These are phyloP conservation scores for Erythrolamprus reginae DNA, from an alignment of 2,113 vertebrate genomes.

Conservation along the genomic window DNA sequence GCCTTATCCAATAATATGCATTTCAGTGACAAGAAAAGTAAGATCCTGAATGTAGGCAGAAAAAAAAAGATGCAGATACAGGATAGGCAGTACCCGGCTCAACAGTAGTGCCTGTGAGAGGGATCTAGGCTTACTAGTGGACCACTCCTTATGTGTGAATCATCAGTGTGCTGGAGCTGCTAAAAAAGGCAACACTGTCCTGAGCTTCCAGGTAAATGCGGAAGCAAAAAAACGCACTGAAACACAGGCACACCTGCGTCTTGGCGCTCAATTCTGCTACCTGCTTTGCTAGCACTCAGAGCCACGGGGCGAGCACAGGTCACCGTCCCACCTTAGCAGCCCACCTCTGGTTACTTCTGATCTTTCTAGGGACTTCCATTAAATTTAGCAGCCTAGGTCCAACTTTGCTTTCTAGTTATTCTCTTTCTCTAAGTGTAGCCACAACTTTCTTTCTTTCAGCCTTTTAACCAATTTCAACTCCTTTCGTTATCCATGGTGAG, in stretches of 20 bases:
- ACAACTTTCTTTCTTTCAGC: neutral
- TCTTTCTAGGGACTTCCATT: neutral
- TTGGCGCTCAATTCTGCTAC: no score
- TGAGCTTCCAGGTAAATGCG: no score
- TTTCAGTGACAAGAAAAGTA: neutral
- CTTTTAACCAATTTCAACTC: neutral
- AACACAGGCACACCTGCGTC: no score
- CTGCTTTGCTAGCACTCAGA: no score
- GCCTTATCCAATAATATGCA: neutral
- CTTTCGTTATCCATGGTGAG: neutral
- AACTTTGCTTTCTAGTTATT: neutral
- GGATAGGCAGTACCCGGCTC: no score
- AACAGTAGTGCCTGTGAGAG: neutral
- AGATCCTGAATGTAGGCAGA: neutral
- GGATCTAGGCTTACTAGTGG: neutral
- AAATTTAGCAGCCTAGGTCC: neutral
- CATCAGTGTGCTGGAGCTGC: neutral
- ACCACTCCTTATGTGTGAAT: neutral
- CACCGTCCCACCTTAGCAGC: no score
- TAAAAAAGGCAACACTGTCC: neutral
- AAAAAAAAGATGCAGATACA: neutral
- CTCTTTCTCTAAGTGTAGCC: neutral
- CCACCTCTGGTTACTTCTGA: no score
- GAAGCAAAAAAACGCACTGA: no score
- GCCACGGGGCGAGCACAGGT: no score